A percentile compares a stretch with the other conserved stretches of the same genome.
Evolutionary conservation across 1,140 invertebrate genomes (phyloP).

Genomic region (Saccostrea glomerata): DNA sequence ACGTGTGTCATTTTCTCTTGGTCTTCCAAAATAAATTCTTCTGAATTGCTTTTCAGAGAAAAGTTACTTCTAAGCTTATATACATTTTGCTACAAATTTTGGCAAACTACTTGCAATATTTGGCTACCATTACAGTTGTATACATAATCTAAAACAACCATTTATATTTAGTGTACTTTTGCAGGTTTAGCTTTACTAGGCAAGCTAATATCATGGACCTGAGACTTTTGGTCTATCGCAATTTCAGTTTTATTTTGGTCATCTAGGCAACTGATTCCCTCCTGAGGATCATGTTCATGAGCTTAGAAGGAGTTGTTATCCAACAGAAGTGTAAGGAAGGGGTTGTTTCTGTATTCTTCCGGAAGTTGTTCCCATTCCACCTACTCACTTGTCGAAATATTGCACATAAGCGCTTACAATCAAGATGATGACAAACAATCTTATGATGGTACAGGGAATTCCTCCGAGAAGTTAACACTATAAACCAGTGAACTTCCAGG

Average conservation of each 20-base stretch:
- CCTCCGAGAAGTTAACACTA: neutral
- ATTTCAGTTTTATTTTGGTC: too few species aligned
- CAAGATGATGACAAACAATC: slow-evolving; percentile 2
- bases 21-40: slow-evolving; percentile 21
- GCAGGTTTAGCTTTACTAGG: neutral
- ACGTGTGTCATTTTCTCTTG: neutral
- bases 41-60: neutral
- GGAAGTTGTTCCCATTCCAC: slow-evolving; percentile 26
- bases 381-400: slow-evolving; percentile 31
- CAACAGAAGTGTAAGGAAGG: slow-evolving; percentile 24
- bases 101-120: neutral
- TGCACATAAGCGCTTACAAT: slow-evolving; percentile 35
- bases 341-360: slow-evolving; percentile 4
- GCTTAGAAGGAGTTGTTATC: neutral
- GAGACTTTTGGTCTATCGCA: too few species aligned
- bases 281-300: too few species aligned
- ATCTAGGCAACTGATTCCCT: too few species aligned
- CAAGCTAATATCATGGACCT: neutral
- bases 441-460: slow-evolving; percentile 27
- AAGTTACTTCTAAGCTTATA: neutral
- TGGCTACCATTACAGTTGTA: slow-evolving; percentile 6
- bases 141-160: neutral
- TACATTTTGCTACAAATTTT: neutral
- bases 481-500: neutral
- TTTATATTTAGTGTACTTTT: neutral